Evolutionary conservation across 2,113 vertebrate species (phyloP).

Genomic region (Festucalex cinctus): DNA sequence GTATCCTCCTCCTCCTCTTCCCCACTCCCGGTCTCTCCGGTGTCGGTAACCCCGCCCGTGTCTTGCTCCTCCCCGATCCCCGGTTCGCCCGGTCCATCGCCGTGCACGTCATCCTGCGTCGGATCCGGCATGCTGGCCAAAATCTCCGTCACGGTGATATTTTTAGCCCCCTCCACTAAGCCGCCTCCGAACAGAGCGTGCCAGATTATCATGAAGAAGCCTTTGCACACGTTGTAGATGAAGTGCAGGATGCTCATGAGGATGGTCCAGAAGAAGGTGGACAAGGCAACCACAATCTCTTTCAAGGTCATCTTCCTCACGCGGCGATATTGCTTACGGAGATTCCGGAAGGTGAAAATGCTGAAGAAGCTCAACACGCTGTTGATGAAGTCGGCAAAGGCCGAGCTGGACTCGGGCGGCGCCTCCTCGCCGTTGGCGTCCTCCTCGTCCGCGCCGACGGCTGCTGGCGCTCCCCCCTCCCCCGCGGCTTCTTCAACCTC

Average conservation of each 20-base stretch:
- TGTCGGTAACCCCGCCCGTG: conserved; percentile 68
- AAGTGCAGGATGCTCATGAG: conserved; percentile 72
- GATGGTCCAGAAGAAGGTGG: conserved; percentile 77
- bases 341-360: conserved; percentile 82
- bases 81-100: conserved; percentile 74
- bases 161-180: conserved; percentile 88
- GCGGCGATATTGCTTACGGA: conserved; percentile 76
- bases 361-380: conserved; percentile 68
- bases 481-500: conserved; percentile 54
- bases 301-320: conserved; percentile 79
- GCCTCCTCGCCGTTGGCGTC: conserved; percentile 62
- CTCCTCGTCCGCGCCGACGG: conserved; percentile 60
- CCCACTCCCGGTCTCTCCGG: conserved; percentile 70
- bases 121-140: conserved; percentile 92
- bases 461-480: conserved; percentile 36
- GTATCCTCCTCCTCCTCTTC: conserved; percentile 77
- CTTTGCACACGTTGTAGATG: conserved; percentile 76
- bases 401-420: conserved; percentile 66
- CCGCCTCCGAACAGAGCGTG: conserved; percentile 85
- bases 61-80: conserved; percentile 75
- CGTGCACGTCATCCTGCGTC: conserved; percentile 87
- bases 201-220: conserved; percentile 83
- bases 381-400: conserved; percentile 71
- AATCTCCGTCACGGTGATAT: conserved; percentile 84
- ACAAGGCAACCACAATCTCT: conserved; percentile 75